Percentiles rank a stretch among this genome's conserved stretches.
phyloP scores from a whole-genome alignment of 2,113 vertebrate genomes.

The Numenius arquata region DNA sequence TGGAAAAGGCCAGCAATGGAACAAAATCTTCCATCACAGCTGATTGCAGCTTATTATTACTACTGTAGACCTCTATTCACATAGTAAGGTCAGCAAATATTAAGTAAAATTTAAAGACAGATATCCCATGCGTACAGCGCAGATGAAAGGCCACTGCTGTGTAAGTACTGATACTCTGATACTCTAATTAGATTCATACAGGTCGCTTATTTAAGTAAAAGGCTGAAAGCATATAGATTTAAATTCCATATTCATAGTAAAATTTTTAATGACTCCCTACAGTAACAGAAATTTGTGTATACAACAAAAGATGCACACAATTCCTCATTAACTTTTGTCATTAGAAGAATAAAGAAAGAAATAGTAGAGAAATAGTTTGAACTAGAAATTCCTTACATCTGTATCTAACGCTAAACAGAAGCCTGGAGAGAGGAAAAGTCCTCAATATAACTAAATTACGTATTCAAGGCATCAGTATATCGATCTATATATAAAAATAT shows the following conservation, averaged over 20 bases:
- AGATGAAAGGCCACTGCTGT: not conserved
- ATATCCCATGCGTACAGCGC: not conserved
- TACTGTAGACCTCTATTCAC: not conserved
- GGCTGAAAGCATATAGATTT: not conserved
- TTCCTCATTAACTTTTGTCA: not conserved
- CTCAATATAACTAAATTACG: not conserved
- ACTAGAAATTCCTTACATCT: not conserved
- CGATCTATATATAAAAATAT: too few relatives aligned
- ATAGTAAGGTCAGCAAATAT: not conserved
- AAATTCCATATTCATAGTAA: not conserved
- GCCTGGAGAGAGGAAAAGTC: not conserved
- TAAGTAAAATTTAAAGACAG: not conserved
- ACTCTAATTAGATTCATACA: not conserved
- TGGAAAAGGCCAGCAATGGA: not conserved
- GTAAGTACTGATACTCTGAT: not conserved
- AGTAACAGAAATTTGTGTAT: not conserved
- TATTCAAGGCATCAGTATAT: too few relatives aligned
- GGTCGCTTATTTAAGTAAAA: not conserved
- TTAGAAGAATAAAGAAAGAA: not conserved
- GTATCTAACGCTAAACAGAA: not conserved
- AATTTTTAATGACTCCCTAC: not conserved
- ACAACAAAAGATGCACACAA: not conserved
- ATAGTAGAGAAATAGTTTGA: not conserved
- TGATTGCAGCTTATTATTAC: not conserved
- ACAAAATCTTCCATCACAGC: not conserved